Base-by-base conservation (phyloP, 1,140 invertebrate genomes). In the Danaus melanippus region DNA sequence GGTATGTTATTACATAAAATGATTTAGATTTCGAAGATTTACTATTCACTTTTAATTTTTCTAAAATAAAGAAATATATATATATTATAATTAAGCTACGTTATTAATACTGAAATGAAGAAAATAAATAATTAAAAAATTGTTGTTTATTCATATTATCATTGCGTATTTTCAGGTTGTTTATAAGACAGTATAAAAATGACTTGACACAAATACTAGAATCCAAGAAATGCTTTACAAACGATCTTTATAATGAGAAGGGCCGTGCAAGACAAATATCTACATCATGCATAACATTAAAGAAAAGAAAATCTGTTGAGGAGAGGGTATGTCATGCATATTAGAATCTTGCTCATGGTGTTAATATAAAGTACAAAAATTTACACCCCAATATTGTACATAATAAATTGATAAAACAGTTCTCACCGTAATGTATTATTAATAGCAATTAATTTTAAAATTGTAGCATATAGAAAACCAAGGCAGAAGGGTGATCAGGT, bases 271-370 rank as follows among this genome's bases (percentile, higher is more conserved):
- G 21, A 32, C 21, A 32, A 32, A 32, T 79, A 10, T 74, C 76
- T 17, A 46, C 76, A 46, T 74, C 79, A 12, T 42, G 62, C 41
- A 41, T 67, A 12, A 67, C 45, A 56, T 74, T 62, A 11, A 85
- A 85, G 46, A 85, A 85, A 67, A 73, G 78, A 56, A 79, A 73
- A 74, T 67, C 74, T 42, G 58, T 62, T 17, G 79, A 81, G 55
- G 79, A 85, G 67, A 80, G 69, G 71, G 79, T 80, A 57, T 44
- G 21, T 57, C 48, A 42, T 10, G 15, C 10, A 54, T 21, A 21
- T 21, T 21, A 21, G 1, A 21, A 2, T 1, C 17, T 21, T 21
- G 17, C 17, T 21, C 5, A 21, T 21, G 17, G 17, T 21, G 17
- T 21, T 21, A 21, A 21, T 5, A 1, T 21, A 2, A 2, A 21